Conservation (phyloP, 2,113 vertebrate genomes). For the Kryptolebias marmoratus region DNA sequence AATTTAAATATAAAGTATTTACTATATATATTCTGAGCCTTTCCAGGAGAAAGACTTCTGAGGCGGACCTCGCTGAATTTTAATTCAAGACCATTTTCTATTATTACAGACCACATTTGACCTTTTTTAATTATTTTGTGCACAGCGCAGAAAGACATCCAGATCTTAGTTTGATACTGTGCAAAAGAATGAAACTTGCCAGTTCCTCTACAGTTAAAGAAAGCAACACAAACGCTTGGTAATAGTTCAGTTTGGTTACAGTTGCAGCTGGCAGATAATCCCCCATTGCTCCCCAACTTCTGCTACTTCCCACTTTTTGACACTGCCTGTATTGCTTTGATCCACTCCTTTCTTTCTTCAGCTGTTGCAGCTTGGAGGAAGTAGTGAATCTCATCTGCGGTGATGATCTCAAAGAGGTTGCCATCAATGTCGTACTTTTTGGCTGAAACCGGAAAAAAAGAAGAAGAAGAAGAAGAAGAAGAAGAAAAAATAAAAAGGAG, state of each 20-base stretch:
- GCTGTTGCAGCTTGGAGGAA: constrained; percentile 90
- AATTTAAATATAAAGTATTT: too few relatives aligned
- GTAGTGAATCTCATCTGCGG: constrained; percentile 91
- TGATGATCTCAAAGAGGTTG: constrained; percentile 98
- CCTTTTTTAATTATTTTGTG: background rate
- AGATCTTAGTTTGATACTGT: constrained; percentile 2
- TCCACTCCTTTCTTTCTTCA: constrained; percentile 94
- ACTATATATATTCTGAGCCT: too few relatives aligned
- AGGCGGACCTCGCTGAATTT: too few relatives aligned
- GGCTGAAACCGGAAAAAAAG: constrained; percentile 71
- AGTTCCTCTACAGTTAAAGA: constrained; percentile 12
- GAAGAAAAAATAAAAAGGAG: background rate
- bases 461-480: background rate
- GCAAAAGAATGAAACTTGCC: background rate
- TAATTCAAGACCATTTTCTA: too few relatives aligned
- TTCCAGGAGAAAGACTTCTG: too few relatives aligned
- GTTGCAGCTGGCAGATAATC: constrained; percentile 3
- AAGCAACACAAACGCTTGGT: background rate
- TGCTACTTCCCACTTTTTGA: constrained; percentile 89
- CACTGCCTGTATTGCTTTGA: constrained; percentile 89
- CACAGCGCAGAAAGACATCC: background rate
- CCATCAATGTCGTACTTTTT: constrained; percentile 87
- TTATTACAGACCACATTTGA: background rate
- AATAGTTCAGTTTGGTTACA: background rate
- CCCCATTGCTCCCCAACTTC: background rate